Percentiles rank a stretch among this genome's conserved stretches.
Conservation (phyloP, 2,113 vertebrate genomes). For the Nannospalax galili region DNA sequence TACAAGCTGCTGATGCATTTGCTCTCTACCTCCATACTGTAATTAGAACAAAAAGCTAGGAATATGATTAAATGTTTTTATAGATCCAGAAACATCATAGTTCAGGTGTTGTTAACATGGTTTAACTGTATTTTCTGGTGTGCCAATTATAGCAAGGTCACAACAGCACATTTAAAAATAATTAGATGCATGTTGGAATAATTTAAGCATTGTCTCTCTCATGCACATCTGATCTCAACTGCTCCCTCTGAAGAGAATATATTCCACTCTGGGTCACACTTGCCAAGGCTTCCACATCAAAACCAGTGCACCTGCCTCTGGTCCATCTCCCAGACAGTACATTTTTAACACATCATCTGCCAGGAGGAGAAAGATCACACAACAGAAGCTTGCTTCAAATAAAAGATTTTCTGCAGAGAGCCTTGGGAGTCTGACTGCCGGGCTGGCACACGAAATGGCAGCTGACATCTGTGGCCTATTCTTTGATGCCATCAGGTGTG, state of each 20-base stretch:
- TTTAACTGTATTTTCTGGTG: conserved; percentile 63
- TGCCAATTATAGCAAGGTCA: conserved; percentile 76
- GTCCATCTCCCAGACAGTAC: conserved; percentile 69
- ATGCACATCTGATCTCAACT: conserved; percentile 73
- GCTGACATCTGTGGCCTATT: conserved; percentile 76
- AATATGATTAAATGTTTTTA: conserved; percentile 59
- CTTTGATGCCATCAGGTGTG: conserved; percentile 71
- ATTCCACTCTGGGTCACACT: conserved; percentile 62
- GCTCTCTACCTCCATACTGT: neutral
- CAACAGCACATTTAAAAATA: conserved; percentile 72
- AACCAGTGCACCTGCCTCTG: conserved; percentile 78
- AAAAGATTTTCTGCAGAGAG: conserved; percentile 79
- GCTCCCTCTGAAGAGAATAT: conserved; percentile 57
- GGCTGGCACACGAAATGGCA: conserved; percentile 80
- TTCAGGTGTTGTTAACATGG: conserved; percentile 35
- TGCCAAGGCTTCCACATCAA: conserved; percentile 74
- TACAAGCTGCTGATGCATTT: neutral
- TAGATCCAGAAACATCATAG: conserved; percentile 25
- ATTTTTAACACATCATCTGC: conserved; percentile 84
- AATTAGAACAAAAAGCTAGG: neutral
- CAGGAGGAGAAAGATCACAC: conserved; percentile 75
- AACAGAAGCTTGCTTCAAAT: conserved; percentile 83
- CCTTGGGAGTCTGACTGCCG: conserved; percentile 77
- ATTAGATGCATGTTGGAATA: conserved; percentile 73
- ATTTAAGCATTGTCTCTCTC: conserved; percentile 53